Base-by-base conservation (phyloP, 2,888 invertebrate species). In the Rutpela maculata region DNA sequence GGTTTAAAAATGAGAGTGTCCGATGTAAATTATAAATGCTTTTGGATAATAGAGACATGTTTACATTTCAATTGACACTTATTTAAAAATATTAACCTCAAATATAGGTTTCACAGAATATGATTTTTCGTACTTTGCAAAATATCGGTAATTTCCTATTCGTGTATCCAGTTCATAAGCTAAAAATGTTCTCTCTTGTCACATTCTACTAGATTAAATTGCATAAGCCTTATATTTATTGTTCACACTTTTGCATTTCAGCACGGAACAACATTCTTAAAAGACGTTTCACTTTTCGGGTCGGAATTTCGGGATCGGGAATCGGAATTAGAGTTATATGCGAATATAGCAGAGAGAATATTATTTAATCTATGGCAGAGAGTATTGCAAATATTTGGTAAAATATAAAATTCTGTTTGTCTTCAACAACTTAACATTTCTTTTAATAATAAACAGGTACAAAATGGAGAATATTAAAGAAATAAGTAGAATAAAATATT, bases 1-100 rank as follows among this genome's bases (percentile, higher is more conserved):
- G 63, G 18, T 76, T 55, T 15, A 38, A 60, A 59, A 57, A 18
- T 72, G 38, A 26, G 55, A 66, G 26, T 38, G 31, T 63, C 9
- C 68, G 65, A n/a, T 35, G 35, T 11, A 55, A 9, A 59, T 62
- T 31, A 18, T 35, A 11, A 26, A 80, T 55, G 50, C 62, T 75
- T 56, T 79, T 78, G 17, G 76, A 79, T 62, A 81, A 79, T 66
- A 83, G 57, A 59, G 84, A 81, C 84, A 83, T 84, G 76, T 75
- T 82, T 65, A 31, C 43, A 50, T n/a, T 59, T 60, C 0, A 17
- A 12, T 10, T 67, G n/a, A 73, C 63, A 62, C 22, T 50, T 38
- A 43, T n/a, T 67, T 26, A 22, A 3, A 1, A 10, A 55, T 55
- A 1, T 11, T 67, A 67, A 67, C 67, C 67, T 67, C 26, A 67